Evolutionary conservation across 2,888 invertebrate genomes (phyloP).

Genomic region (Dendrolimus houi): DNA sequence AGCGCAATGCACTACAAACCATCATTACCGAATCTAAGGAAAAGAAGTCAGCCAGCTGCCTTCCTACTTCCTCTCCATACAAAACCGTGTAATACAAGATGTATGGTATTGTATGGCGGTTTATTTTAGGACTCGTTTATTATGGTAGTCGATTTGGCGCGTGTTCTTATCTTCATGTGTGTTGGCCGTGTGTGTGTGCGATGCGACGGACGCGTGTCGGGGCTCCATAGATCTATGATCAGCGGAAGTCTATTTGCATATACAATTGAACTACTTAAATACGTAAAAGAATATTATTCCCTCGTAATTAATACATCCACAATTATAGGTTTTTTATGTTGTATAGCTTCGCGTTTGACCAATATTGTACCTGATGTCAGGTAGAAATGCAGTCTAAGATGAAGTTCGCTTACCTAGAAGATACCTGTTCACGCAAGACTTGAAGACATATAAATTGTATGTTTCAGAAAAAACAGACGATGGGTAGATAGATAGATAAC

Average conservation of each 20-base stretch:
- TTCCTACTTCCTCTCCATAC: slow-evolving; percentile 69
- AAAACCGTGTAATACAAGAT: slow-evolving; percentile 71
- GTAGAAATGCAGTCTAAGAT: too few species aligned
- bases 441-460: too few species aligned
- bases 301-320: too few species aligned
- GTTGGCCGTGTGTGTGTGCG: slow-evolving; percentile 26
- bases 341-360: too few species aligned
- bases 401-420: too few species aligned
- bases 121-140: slow-evolving; percentile 69
- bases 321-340: too few species aligned
- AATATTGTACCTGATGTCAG: too few species aligned
- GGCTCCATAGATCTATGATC: slow-evolving; percentile 17
- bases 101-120: slow-evolving; percentile 49
- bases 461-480: too few species aligned
- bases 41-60: slow-evolving; percentile 69
- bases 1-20: slow-evolving; percentile 62
- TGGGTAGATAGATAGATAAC: too few species aligned
- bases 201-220: slow-evolving; percentile 25
- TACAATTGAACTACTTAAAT: background rate
- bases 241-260: slow-evolving; percentile 17
- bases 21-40: slow-evolving; percentile 62
- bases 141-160: slow-evolving; percentile 67
- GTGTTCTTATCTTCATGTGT: slow-evolving; percentile 64
- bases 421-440: too few species aligned
- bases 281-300: too few species aligned